A percentile compares a stretch with the other conserved stretches of the same genome.
Evolutionary conservation across 2,113 vertebrate genomes (phyloP).

Genomic region (Larimichthys polyactis): DNA sequence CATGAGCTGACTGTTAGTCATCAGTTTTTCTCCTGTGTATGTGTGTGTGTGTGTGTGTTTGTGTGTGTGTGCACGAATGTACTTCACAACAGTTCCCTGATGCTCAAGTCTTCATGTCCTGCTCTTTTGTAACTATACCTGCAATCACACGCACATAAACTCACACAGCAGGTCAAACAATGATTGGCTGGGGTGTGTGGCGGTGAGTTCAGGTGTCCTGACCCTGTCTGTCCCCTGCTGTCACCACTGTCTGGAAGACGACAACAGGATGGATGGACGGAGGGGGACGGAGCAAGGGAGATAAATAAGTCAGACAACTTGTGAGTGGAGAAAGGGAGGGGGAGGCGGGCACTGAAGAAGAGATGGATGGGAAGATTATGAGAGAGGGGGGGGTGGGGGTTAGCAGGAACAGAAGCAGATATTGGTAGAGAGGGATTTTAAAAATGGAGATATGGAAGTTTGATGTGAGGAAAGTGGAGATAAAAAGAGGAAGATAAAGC

Average conservation of each 20-base stretch:
- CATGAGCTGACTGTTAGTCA: not conserved
- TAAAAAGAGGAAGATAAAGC: constrained; percentile 8
- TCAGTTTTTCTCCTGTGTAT: not conserved
- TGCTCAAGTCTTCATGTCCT: constrained; percentile 19
- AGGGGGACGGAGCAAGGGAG: constrained; percentile 7
- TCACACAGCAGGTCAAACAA: constrained; percentile 37
- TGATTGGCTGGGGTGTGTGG: constrained; percentile 62
- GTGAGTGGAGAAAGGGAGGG: constrained; percentile 11
- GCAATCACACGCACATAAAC: constrained; percentile 23
- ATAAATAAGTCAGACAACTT: constrained; percentile 44
- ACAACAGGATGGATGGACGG: constrained; percentile 58
- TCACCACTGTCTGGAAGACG: constrained; percentile 62
- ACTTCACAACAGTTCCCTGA: no score
- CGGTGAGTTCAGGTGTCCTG: constrained; percentile 49
- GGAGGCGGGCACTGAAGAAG: constrained; percentile 11
- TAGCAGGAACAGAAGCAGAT: not conserved
- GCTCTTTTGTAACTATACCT: constrained; percentile 25
- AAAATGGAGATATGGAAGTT: not conserved
- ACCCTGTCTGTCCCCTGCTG: constrained; percentile 70
- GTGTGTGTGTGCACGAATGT: not conserved
- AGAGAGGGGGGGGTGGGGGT: not conserved
- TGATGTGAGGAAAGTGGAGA: not conserved
- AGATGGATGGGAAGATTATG: constrained; percentile 40
- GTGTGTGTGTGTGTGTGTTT: no score
- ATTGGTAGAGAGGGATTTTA: not conserved